phyloP scores from a whole-genome alignment of 2,888 invertebrate genomes.

The Steinernema carpocapsae region DNA sequence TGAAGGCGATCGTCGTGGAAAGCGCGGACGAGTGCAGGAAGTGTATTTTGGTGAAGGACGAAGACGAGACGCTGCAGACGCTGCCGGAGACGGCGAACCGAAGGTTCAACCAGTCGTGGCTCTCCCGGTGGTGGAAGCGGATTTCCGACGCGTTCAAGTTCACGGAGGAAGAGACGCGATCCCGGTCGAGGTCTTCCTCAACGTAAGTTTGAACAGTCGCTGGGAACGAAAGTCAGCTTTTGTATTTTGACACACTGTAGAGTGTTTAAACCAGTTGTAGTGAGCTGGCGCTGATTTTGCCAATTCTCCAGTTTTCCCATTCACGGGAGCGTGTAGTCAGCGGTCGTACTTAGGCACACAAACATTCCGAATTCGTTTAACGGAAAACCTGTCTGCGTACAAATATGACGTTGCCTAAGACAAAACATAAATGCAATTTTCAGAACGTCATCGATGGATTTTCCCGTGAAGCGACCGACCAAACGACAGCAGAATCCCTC shows the following conservation, averaged over 20 bases:
- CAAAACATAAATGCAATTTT: background rate
- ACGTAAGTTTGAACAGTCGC: conserved; percentile 9
- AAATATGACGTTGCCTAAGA: too few species aligned
- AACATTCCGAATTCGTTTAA: too few species aligned
- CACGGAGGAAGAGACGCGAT: background rate
- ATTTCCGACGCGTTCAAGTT: background rate
- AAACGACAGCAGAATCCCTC: background rate
- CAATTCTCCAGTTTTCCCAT: too few species aligned
- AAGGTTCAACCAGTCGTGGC: conserved; percentile 12
- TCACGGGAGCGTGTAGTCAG: too few species aligned
- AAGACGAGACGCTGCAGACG: background rate
- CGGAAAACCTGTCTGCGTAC: too few species aligned
- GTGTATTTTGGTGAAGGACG: background rate
- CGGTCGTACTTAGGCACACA: too few species aligned
- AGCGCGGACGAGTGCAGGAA: background rate
- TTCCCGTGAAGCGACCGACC: background rate
- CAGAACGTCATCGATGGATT: conserved; percentile 16
- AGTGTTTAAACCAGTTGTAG: too few species aligned
- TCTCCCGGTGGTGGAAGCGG: background rate
- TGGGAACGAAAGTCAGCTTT: too few species aligned
- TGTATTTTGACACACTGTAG: too few species aligned
- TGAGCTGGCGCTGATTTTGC: too few species aligned
- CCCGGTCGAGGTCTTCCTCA: conserved; percentile 16
- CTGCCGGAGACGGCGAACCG: background rate
- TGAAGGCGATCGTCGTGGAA: background rate